These are phyloP conservation scores for Epirrhoe tristata DNA, from an alignment of 2,888 invertebrate species.

Conservation along the genomic window DNA sequence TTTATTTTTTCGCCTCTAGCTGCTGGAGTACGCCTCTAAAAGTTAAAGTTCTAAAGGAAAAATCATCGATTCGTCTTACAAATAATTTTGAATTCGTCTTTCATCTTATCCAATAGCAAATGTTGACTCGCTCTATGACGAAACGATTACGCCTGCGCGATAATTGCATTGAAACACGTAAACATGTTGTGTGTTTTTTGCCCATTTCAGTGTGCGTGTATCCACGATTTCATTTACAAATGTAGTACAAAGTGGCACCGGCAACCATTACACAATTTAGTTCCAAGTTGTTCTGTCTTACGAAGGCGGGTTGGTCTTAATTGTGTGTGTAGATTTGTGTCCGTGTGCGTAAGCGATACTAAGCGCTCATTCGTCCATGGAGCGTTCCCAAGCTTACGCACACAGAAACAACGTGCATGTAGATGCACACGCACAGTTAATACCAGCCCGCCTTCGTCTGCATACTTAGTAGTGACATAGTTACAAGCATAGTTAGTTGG, in stretches of 20 bases:
- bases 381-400: no score
- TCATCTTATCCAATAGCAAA: slow-evolving; percentile 46
- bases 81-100: slow-evolving; percentile 28
- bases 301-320: no score
- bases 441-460: no score
- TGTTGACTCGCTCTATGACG: slow-evolving; percentile 71
- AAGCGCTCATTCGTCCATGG: no score
- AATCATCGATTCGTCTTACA: slow-evolving; percentile 21
- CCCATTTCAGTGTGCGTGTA: slow-evolving; percentile 49
- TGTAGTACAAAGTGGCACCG: slow-evolving; percentile 53
- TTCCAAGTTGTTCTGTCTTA: no score
- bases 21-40: background rate
- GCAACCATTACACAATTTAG: slow-evolving; percentile 61
- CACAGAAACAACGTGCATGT: no score
- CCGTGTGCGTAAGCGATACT: no score
- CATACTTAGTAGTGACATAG: slow-evolving; percentile 47
- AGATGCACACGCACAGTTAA: no score
- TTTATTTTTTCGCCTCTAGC: no score
- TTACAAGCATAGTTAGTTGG: slow-evolving; percentile 13
- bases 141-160: slow-evolving; percentile 67
- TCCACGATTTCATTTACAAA: slow-evolving; percentile 60
- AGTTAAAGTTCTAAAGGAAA: background rate
- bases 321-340: no score
- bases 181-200: slow-evolving; percentile 46
- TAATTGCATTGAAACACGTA: slow-evolving; percentile 68